Conservation (phyloP, 2,113 vertebrate genomes). For the Neodontobutis hainanensis region DNA sequence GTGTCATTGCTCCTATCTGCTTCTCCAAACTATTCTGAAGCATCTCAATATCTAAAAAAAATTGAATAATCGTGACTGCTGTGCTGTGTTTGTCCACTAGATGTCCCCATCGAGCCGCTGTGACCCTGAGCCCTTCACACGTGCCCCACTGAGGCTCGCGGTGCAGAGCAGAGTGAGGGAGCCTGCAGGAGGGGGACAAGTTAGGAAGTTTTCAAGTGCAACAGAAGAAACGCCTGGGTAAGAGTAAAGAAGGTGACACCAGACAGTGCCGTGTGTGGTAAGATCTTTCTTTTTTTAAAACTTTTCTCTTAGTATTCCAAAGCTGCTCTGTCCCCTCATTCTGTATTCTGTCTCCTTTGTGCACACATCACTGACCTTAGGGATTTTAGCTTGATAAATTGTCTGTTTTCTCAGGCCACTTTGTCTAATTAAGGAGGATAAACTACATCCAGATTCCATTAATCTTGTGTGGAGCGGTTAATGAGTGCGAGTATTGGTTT, state of each 20-base stretch:
- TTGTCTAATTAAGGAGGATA: conserved; percentile 40
- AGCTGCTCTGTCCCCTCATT: neutral
- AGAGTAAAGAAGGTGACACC: conserved; percentile 28
- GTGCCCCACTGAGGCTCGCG: neutral
- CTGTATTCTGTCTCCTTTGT: conserved; percentile 1
- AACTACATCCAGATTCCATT: conserved; percentile 28
- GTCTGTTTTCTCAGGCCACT: conserved; percentile 6
- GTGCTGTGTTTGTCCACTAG: conserved; percentile 27
- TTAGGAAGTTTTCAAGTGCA: conserved; percentile 64
- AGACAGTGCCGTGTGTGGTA: conserved; percentile 55
- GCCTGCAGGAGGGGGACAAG: conserved; percentile 38
- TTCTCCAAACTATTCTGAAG: too few relatives aligned
- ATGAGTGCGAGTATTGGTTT: conserved; percentile 32
- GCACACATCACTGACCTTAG: conserved; percentile 20
- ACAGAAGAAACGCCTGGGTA: conserved; percentile 20
- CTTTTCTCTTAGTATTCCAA: neutral
- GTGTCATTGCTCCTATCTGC: too few relatives aligned
- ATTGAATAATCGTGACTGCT: neutral
- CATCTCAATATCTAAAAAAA: too few relatives aligned
- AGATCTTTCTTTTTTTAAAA: conserved; percentile 41
- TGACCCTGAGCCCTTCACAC: conserved; percentile 12
- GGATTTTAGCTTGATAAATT: conserved; percentile 41
- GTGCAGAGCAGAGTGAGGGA: conserved; percentile 23
- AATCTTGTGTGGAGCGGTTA: conserved; percentile 32
- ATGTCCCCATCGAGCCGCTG: conserved; percentile 43